phyloP scores from a whole-genome alignment of 2,888 invertebrate genomes.

The Aporophyla lueneburgensis region DNA sequence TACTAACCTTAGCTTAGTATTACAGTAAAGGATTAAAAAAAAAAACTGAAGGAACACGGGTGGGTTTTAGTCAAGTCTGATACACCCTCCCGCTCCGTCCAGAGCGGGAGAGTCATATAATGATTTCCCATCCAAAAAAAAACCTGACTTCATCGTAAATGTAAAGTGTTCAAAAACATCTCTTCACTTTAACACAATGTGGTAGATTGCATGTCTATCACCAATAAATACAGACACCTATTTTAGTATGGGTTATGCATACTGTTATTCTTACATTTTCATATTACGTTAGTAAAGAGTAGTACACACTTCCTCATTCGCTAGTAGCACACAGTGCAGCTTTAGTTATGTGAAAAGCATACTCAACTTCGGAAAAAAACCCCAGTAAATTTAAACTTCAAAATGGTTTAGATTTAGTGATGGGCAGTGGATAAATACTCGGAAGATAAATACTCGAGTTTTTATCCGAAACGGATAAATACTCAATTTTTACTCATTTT shows the following conservation, averaged over 20 bases:
- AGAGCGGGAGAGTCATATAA: too few relatives aligned
- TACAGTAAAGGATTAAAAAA: too few relatives aligned
- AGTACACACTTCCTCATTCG: background rate
- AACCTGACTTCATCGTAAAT: background rate
- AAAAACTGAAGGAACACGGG: too few relatives aligned
- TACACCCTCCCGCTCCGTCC: too few relatives aligned
- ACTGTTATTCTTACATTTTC: slow-evolving; percentile 25
- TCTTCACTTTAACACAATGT: background rate
- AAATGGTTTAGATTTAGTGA: too few relatives aligned
- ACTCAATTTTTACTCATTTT: too few relatives aligned
- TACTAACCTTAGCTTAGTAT: too few relatives aligned
- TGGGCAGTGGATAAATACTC: too few relatives aligned
- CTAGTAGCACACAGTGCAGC: background rate
- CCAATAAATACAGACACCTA: slow-evolving; percentile 18
- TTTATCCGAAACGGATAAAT: too few relatives aligned
- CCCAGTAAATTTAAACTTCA: background rate
- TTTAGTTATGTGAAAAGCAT: background rate
- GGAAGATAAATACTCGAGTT: too few relatives aligned
- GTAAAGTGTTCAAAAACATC: background rate
- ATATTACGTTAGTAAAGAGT: background rate
- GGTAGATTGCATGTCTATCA: slow-evolving; percentile 23
- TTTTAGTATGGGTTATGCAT: background rate
- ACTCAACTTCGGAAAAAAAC: background rate
- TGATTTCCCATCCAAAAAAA: too few relatives aligned
- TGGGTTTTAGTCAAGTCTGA: too few relatives aligned